Evolutionary conservation across 2,888 invertebrate species (phyloP).

Genomic region (Pandemis cinnamomeana): DNA sequence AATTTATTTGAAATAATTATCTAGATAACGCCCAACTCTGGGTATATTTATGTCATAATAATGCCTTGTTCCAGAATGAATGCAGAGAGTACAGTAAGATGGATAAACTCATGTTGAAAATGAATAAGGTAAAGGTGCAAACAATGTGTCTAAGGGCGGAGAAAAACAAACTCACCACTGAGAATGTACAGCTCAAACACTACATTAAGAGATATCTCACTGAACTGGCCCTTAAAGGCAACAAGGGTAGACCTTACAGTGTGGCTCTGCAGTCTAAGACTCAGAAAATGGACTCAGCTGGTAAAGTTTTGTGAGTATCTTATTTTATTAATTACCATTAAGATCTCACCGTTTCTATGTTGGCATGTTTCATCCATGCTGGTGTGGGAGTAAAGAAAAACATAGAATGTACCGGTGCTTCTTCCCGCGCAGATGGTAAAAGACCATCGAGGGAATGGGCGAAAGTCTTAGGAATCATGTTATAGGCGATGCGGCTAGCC

Average conservation of each 20-base stretch:
- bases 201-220: slow-evolving; percentile 86
- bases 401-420: no score
- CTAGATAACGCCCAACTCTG: no score
- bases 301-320: slow-evolving; percentile 49
- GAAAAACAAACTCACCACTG: slow-evolving; percentile 77
- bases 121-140: slow-evolving; percentile 74
- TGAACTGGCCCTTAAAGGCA: slow-evolving; percentile 80
- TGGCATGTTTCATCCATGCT: no score
- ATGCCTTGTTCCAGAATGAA: slow-evolving; percentile 62
- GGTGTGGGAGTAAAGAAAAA: no score
- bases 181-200: slow-evolving; percentile 86
- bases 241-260: slow-evolving; percentile 66
- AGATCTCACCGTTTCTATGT: background rate
- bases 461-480: no score
- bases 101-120: slow-evolving; percentile 88
- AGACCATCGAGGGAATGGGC: no score
- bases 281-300: slow-evolving; percentile 55
- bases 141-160: slow-evolving; percentile 72
- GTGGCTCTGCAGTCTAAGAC: slow-evolving; percentile 58
- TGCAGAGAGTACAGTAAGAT: slow-evolving; percentile 85
- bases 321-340: background rate
- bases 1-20: no score
- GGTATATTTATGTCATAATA: background rate
- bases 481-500: no score
- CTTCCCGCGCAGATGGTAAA: no score